Evolutionary conservation across 2,113 vertebrate species (phyloP), one percentile per base, ranked within the genome.

Genomic region (Erpornis zantholeuca): DNA sequence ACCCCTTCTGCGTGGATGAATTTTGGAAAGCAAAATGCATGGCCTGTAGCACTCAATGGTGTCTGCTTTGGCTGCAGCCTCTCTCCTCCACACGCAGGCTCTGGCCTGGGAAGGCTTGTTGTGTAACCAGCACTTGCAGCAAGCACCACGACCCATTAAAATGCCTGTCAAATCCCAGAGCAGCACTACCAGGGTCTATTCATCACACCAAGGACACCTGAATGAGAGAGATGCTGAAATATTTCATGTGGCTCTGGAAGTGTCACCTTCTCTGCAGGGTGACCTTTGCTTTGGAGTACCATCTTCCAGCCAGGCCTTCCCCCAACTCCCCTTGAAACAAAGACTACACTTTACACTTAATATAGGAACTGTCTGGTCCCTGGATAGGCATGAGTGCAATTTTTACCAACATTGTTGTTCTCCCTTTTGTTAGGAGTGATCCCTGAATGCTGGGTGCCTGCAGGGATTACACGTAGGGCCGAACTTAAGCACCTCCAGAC

Each of bases 381-480:
- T 57, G 23, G 23, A 14, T 15, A 21, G 33, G 19, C 27, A 71
- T 2, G 10, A 40, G 31, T 47, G 24, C 33, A 40, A 35, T 79
- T 91, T 33, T 52, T 59, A 66, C 21, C 1, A 2, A 54, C 11
- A 4, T 0, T 38, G 53, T 8, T 83, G 24, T 4, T 80, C 17
- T 29, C 40, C 6, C 22, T 65, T 88, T 83, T 44, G 44, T 22
- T 59, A 44, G 19, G 78, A 77, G 42, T 3, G 19, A 65, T 19
- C 7, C 35, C 64, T 47, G 59, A 85, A 57, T 12, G 21, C 25
- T 71, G 71, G 12, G 11, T 47, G 71, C 50, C 47, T 73, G 20
- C 45, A 57, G 38, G 31, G 33, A 33, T 50, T 42, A 45, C 47
- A 15, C 0, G 0, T 0, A 35, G 47, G 25, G 33, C 50, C 57